Conservation (phyloP, 2,113 vertebrate genomes). For the Nipponia nippon region DNA sequence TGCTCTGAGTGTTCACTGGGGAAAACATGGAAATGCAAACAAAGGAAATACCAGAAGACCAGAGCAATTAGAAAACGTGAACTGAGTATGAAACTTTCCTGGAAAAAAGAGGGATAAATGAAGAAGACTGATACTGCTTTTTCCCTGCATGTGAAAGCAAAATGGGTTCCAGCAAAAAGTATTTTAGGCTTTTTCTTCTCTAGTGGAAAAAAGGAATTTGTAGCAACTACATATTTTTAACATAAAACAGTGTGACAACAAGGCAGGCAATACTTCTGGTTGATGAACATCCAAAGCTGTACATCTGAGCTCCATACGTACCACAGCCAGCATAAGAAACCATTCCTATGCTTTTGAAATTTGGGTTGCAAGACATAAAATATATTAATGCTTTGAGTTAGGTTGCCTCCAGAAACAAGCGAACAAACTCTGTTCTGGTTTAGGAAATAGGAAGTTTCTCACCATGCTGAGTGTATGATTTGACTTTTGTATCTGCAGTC, state of each 20-base stretch:
- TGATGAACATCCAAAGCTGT: neutral
- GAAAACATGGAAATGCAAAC: neutral
- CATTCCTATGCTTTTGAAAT: neutral
- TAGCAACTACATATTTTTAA: neutral
- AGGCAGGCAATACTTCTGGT: neutral
- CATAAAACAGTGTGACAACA: neutral
- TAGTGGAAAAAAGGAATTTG: neutral
- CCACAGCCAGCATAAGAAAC: neutral
- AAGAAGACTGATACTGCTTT: neutral
- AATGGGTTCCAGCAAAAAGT: neutral
- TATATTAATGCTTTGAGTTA: neutral
- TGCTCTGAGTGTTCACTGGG: neutral
- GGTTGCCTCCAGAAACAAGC: neutral
- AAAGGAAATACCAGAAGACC: neutral
- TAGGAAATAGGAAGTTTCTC: neutral
- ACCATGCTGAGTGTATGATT: neutral
- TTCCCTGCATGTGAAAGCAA: neutral
- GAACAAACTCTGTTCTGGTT: neutral
- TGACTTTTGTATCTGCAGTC: neutral
- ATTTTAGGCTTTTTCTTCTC: neutral
- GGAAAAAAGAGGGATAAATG: neutral
- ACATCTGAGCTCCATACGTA: accelerated
- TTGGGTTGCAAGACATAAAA: neutral
- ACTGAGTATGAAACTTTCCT: neutral
- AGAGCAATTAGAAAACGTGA: neutral